A percentile compares a stretch with the other conserved stretches of the same genome.
Evolutionary conservation across 2,797 vertebrate species (phyloP).

Genomic region (Nasua narica): DNA sequence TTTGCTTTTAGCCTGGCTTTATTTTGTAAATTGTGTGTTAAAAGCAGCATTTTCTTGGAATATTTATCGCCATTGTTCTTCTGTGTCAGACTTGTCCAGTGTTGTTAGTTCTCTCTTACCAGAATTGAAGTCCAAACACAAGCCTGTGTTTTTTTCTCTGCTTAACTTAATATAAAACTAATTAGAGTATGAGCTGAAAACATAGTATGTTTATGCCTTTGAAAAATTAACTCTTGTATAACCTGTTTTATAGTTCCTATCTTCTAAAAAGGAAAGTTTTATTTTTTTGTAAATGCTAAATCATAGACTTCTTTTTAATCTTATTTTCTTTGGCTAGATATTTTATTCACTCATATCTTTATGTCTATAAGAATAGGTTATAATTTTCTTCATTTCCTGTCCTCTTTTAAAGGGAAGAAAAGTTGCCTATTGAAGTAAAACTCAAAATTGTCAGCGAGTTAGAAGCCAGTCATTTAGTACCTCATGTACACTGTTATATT

Average conservation of each 20-base stretch:
- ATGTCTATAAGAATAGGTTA: neutral
- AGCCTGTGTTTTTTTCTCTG: neutral
- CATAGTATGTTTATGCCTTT: neutral
- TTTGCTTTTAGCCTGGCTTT: neutral
- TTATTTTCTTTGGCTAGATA: slow-evolving; percentile 43
- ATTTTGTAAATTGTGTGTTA: slow-evolving; percentile 27
- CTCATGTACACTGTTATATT: neutral
- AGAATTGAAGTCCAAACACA: neutral
- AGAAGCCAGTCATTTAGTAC: neutral
- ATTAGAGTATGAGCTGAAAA: neutral
- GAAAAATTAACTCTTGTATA: neutral
- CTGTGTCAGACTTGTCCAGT: neutral
- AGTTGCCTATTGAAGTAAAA: slow-evolving; percentile 37
- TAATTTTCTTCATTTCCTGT: slow-evolving; percentile 25
- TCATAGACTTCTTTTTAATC: neutral
- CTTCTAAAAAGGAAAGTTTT: slow-evolving; percentile 35
- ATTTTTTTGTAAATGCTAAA: slow-evolving; percentile 35
- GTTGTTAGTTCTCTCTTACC: neutral
- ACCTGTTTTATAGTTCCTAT: neutral
- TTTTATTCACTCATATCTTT: slow-evolving; percentile 39
- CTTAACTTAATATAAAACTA: neutral
- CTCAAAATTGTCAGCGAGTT: neutral
- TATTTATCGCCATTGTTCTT: slow-evolving; percentile 23
- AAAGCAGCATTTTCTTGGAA: neutral
- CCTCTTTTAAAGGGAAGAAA: neutral